Conservation (phyloP, 2,888 invertebrate species). For the Stenichneumon culpator region DNA sequence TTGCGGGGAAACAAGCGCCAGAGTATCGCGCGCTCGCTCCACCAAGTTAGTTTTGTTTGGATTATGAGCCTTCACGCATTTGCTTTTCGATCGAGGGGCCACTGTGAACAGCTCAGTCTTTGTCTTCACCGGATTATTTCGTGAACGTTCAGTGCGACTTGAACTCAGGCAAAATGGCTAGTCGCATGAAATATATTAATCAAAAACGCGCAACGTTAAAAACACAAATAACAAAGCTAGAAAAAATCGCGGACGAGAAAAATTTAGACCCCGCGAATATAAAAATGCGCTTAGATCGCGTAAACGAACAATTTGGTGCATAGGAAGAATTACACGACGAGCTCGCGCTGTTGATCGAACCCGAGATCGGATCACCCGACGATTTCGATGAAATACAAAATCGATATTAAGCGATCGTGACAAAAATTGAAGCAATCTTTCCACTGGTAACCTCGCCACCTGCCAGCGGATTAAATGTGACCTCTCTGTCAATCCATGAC, state of each 20-base stretch:
- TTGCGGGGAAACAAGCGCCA: not conserved
- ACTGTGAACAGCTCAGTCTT: not conserved
- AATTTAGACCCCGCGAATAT: constrained; percentile 31
- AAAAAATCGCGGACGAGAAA: constrained; percentile 44
- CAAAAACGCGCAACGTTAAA: constrained; percentile 58
- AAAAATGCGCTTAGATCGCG: constrained; percentile 35
- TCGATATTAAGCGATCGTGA: constrained; percentile 50
- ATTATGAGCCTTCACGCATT: constrained; percentile 24
- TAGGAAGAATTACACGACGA: constrained; percentile 53
- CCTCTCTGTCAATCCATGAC: constrained; percentile 20
- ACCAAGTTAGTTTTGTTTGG: constrained; percentile 15
- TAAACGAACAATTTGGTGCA: constrained; percentile 43
- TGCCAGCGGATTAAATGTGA: constrained; percentile 8
- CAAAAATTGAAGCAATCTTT: not conserved
- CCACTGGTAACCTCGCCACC: not conserved
- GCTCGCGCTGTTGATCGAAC: constrained; percentile 49
- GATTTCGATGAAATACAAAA: constrained; percentile 46
- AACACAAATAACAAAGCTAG: constrained; percentile 47
- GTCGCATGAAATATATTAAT: constrained; percentile 50
- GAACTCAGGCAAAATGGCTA: constrained; percentile 32
- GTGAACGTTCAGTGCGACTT: constrained; percentile 21
- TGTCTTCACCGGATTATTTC: not conserved
- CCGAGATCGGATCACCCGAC: constrained; percentile 19
- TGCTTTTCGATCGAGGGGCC: constrained; percentile 10
- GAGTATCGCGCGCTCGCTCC: constrained; percentile 15